Base-by-base conservation (phyloP, 1,140 invertebrate genomes). In the Matsumurasca onukii region DNA sequence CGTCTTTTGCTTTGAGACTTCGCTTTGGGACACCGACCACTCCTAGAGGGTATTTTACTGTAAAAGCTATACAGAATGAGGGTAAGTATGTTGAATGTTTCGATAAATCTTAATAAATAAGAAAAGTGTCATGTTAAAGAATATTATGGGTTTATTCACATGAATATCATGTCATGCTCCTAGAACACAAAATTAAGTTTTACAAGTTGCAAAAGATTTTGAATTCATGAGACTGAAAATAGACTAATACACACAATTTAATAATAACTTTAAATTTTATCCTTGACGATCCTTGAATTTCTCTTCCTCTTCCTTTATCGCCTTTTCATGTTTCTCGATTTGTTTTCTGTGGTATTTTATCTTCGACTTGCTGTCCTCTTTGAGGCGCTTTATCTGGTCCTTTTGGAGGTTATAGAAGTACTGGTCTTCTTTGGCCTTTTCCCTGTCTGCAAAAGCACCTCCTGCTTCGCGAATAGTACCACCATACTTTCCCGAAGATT, bases 371-470 rank as follows among this genome's bases (percentile, higher is more conserved):
- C 3, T 59, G 5, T 59, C 55, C 25, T 59, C 55, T 29, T 59
- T 59, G 2, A 59, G 55, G 13, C 25, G 55, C 30, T 59, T 25
- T 12, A 59, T 2, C n/a, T 59, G 55, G 24, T 59, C 25, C 55
- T 59, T 59, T 29, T 59, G 55, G 22, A 59, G 55, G 25, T 59
- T 59, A 27, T 59, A 59, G 25, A 59, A 59, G 24, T 59, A 59
- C 24, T 59, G 55, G n/a, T 59, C 55, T 59, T 59, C 55, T 59
- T 59, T 59, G 2, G 55, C 55, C 25, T 59, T 59, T 27, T 59
- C 22, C 55, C 25, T 59, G 9, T 59, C 55, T 25, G 24, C 55
- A 29, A 59, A 59, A 9, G 15, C 24, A 12, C 55, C 55, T 29
- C 55, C 55, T 27, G 55, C 55, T 3, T 59, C 55, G 25, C 55